Conservation (phyloP, 2,113 vertebrate species). For the Oreochromis niloticus region DNA sequence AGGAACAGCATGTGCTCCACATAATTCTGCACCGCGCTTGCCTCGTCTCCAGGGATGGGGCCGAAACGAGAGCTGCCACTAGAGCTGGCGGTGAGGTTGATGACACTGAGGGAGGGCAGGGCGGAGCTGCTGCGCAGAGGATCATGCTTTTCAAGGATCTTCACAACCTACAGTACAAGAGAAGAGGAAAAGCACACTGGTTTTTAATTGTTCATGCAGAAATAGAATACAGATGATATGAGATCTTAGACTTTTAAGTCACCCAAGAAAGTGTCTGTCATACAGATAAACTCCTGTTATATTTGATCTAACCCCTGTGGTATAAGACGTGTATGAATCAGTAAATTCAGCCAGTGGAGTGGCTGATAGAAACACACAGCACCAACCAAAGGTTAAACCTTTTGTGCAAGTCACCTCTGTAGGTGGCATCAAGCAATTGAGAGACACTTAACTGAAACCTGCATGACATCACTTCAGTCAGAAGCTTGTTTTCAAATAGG, state of each 20-base stretch:
- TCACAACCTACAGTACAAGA: slow-evolving; percentile 80
- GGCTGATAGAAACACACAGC: not conserved
- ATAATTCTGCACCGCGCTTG: slow-evolving; percentile 94
- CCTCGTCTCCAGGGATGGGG: slow-evolving; percentile 85
- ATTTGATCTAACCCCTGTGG: not conserved
- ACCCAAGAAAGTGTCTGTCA: not conserved
- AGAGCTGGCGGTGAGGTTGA: slow-evolving; percentile 24
- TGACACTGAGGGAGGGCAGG: slow-evolving; percentile 19
- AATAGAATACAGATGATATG: not conserved
- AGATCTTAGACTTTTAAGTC: not conserved
- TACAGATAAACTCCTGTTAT: not conserved
- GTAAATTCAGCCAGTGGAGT: not conserved
- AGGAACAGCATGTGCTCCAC: slow-evolving; percentile 97
- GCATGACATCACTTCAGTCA: not conserved
- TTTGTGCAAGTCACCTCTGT: not conserved
- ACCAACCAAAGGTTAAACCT: not conserved
- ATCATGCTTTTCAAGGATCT: slow-evolving; percentile 94
- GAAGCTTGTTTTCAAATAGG: not conserved
- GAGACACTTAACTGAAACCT: not conserved
- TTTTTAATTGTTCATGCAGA: not conserved
- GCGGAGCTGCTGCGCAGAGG: slow-evolving; percentile 72
- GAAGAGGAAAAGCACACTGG: not conserved
- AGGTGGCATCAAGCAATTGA: not conserved
- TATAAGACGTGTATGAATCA: not conserved
- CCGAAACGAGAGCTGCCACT: slow-evolving; percentile 66